Base-by-base conservation (phyloP, 2,113 vertebrate genomes). In the Zeus faber region DNA sequence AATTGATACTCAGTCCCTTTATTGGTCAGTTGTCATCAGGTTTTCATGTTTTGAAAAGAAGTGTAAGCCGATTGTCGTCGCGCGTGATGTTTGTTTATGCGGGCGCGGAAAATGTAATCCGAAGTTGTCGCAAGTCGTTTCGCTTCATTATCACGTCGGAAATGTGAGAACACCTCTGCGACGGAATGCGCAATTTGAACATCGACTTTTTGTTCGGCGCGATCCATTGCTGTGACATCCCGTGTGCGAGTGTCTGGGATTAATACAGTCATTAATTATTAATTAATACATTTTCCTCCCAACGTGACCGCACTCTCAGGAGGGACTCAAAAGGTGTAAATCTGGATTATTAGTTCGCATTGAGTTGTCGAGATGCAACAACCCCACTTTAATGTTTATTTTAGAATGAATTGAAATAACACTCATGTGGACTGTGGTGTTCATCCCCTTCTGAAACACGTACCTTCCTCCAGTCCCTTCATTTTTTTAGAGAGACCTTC, bases 111-210 rank as follows among this genome's bases (percentile, higher is more conserved):
- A 46, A 58, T 54, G 53, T 79, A 60, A 77, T 76, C 51, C 70
- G 40, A 79, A 16, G 17, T 52, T 60, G 58, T 17, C 49, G 25
- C 40, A 41, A 67, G 67, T 69, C 46, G 64, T 64, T 67, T 69
- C 46, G 64, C 64, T 67, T 82, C 62, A 77, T 88, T 82, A 82
- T 70, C 77, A 72, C 75, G 2, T 78, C 58, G 8, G 43, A 49
- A 78, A 76, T 53, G 54, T 65, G 72, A 26, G 63, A 86, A 85
- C 72, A 80, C 84, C 76, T 81, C 77, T 67, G 58, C 29, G 47
- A 40, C 58, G 49, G 35, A 80, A 66, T 79, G 66, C 52, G 49
- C 62, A 49, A 37, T 53, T 10, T 10, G 22, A 35, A 41, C 35
- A 26, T 55, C 33, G 20, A 73, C 67, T 63, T 20, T 59, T 49